Percentiles rank a stretch among this genome's conserved stretches.
Evolutionary conservation across 2,888 invertebrate genomes (phyloP).

Genomic region (Ochlodes sylvanus): DNA sequence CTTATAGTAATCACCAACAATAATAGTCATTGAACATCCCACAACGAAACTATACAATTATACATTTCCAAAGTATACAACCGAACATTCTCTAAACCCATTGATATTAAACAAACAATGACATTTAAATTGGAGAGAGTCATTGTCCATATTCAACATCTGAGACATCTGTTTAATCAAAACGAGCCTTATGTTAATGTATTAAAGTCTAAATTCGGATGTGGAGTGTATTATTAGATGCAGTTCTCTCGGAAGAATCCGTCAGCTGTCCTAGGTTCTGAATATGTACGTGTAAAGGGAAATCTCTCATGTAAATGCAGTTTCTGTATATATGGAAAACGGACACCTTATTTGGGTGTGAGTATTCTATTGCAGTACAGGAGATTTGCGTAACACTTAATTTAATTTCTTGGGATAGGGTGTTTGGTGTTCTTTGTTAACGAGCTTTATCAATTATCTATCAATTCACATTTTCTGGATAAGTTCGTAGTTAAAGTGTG

Average conservation of each 20-base stretch:
- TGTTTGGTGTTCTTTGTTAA: no score
- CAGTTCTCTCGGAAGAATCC: conserved; percentile 40
- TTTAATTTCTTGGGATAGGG: no score
- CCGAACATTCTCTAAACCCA: conserved; percentile 40
- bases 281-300: conserved; percentile 60
- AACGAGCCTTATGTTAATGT: conserved; percentile 41
- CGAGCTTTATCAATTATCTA: no score
- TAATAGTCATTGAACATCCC: conserved; percentile 1
- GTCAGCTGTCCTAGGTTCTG: conserved; percentile 50
- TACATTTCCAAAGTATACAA: conserved; percentile 15
- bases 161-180: conserved; percentile 33
- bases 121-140: conserved; percentile 68
- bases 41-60: conserved; percentile 6
- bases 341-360: conserved; percentile 11
- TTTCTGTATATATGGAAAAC: conserved; percentile 27
- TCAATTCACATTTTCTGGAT: no score
- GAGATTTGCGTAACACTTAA: background rate
- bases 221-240: conserved; percentile 46
- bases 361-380: conserved; percentile 24
- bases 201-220: conserved; percentile 46
- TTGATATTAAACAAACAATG: conserved; percentile 58
- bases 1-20: background rate
- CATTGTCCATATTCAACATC: conserved; percentile 58
- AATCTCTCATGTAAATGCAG: conserved; percentile 51
- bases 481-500: no score